Evolutionary conservation across 2,888 invertebrate species (phyloP).

Genomic region (Eledone cirrhosa): DNA sequence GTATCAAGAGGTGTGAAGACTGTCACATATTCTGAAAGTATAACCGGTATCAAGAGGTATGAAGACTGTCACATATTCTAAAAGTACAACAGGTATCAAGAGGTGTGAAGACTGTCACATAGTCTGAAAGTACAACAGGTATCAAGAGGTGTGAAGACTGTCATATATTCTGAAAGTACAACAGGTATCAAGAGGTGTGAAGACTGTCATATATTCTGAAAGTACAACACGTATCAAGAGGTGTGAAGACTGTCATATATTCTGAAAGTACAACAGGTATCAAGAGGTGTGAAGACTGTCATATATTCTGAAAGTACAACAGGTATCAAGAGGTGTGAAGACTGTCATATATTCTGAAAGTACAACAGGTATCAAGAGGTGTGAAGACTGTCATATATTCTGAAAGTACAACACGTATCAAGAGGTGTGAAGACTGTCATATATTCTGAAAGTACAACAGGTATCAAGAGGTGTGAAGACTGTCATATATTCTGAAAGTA

Average conservation of each 20-base stretch:
- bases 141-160: slow-evolving; percentile 76
- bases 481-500: slow-evolving; percentile 77
- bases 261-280: slow-evolving; percentile 38
- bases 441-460: slow-evolving; percentile 67
- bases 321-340: slow-evolving; percentile 73
- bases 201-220: slow-evolving; percentile 81
- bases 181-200: slow-evolving; percentile 70
- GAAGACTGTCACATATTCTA: slow-evolving; percentile 82
- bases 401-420: slow-evolving; percentile 72
- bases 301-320: slow-evolving; percentile 70
- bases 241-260: slow-evolving; percentile 86
- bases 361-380: slow-evolving; percentile 67
- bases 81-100: not conserved
- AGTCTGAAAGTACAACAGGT: slow-evolving; percentile 66
- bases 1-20: slow-evolving; percentile 74
- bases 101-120: slow-evolving; percentile 84
- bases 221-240: slow-evolving; percentile 76
- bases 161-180: slow-evolving; percentile 75
- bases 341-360: slow-evolving; percentile 78
- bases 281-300: slow-evolving; percentile 81
- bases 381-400: slow-evolving; percentile 83
- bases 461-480: slow-evolving; percentile 74
- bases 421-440: slow-evolving; percentile 87
- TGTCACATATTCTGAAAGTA: slow-evolving; percentile 77
- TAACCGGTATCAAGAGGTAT: slow-evolving; percentile 69